These are phyloP conservation scores for Zosterops pallidus DNA, from an alignment of 2,113 vertebrate genomes.

Conservation along the genomic window DNA sequence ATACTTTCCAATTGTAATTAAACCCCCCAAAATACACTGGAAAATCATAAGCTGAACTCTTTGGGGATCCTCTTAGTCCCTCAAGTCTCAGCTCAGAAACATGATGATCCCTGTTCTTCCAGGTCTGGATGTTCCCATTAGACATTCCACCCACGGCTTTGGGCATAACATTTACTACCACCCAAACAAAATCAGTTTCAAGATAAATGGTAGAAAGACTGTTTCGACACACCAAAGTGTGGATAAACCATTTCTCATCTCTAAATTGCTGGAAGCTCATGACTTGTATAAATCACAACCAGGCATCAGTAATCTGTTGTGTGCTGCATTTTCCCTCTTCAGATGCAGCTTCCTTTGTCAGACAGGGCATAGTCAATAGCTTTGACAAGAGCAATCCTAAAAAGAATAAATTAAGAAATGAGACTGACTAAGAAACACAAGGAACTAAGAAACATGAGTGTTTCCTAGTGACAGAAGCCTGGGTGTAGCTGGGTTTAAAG, in stretches of 20 bases:
- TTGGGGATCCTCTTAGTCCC: neutral
- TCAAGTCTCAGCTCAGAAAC: neutral
- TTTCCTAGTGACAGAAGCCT: neutral
- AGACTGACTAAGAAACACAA: neutral
- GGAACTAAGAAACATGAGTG: neutral
- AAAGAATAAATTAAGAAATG: neutral
- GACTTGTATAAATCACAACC: slow-evolving; percentile 34
- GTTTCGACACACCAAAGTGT: slow-evolving; percentile 40
- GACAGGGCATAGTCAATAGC: neutral
- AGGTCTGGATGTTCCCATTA: neutral
- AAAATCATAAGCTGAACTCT: neutral
- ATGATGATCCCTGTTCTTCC: neutral
- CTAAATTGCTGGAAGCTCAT: slow-evolving; percentile 34
- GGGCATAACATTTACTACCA: neutral
- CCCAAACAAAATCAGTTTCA: slow-evolving; percentile 34
- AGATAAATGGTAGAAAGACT: slow-evolving; percentile 28
- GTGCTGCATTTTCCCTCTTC: neutral
- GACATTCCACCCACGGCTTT: neutral
- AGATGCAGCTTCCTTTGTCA: neutral
- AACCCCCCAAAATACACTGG: neutral
- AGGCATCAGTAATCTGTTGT: slow-evolving; percentile 1
- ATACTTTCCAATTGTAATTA: neutral
- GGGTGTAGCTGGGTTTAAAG: neutral
- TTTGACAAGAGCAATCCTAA: neutral
- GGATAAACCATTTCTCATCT: slow-evolving; percentile 50